Evolutionary conservation across 2,113 vertebrate genomes (phyloP).

Genomic region (Sinocyclocheilus anshuiensis): DNA sequence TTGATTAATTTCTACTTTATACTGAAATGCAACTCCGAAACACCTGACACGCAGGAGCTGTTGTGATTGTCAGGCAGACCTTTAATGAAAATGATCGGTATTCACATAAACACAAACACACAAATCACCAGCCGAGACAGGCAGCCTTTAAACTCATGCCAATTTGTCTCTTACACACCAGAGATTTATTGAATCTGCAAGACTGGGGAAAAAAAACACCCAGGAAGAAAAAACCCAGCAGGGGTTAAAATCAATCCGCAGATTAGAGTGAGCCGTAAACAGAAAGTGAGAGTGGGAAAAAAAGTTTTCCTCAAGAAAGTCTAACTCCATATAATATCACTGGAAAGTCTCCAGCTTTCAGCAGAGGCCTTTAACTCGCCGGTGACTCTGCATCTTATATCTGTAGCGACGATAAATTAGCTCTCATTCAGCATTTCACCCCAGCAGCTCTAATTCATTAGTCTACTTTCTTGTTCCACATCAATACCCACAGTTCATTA

Average conservation of each 20-base stretch:
- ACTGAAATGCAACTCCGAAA: neutral
- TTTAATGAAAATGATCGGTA: slow-evolving; percentile 49
- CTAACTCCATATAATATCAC: neutral
- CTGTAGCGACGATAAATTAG: slow-evolving; percentile 29
- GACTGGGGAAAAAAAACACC: neutral
- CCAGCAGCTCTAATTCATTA: slow-evolving; percentile 41
- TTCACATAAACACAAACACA: slow-evolving; percentile 44
- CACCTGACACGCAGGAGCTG: slow-evolving; percentile 1
- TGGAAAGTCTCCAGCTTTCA: neutral
- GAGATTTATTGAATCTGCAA: slow-evolving; percentile 56
- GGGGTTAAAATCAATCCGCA: slow-evolving; percentile 49
- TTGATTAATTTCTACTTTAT: slow-evolving; percentile 24
- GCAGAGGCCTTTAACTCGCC: slow-evolving; percentile 13
- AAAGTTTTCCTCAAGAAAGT: slow-evolving; percentile 11
- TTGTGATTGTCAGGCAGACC: slow-evolving; percentile 29
- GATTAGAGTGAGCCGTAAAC: slow-evolving; percentile 40
- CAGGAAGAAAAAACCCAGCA: slow-evolving; percentile 30
- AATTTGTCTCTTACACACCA: slow-evolving; percentile 48
- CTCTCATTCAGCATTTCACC: slow-evolving; percentile 40
- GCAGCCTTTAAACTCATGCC: slow-evolving; percentile 46
- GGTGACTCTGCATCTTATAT: slow-evolving; percentile 36
- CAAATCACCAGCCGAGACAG: slow-evolving; percentile 50
- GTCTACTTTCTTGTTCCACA: slow-evolving; percentile 41
- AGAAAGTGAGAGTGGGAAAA: neutral
- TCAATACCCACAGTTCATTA: slow-evolving; percentile 44